Base-by-base conservation (phyloP, 2,113 vertebrate species). In the Xerus inauris region DNA sequence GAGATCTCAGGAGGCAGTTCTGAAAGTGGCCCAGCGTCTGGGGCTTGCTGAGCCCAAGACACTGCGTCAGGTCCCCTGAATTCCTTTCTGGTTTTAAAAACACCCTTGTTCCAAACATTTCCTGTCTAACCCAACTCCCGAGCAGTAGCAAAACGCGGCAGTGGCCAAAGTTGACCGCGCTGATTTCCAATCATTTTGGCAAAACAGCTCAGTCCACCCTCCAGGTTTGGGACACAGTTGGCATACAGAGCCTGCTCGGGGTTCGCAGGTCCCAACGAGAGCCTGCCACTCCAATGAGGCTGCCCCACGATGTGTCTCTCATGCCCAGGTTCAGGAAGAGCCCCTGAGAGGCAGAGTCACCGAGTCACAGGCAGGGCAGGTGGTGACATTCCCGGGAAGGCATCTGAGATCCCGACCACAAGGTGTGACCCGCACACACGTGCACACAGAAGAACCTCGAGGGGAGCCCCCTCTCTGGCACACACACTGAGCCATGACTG, bases 201-300 rank as follows among this genome's bases (percentile, higher is more conserved):
- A 98, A 98, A 98, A 98, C 98, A 98, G 97, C 96, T 98, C 96
- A 97, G 98, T 98, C 98, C 97, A 98, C 97, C 98, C 97, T 98
- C 98, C 87, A 82, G 95, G 96, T 98, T 97, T 98, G 98, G 98
- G 98, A 98, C 98, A 97, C 97, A 92, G 97, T 98, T 95, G 96
- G 97, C 97, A 98, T 42, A 0, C 75, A 54, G 86, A 95, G 3
- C 92, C 91, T 19, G 67, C 38, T 28, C 79, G 24, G 24, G 59
- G 24, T 28, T 8, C 1, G 24, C 24, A 11, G 3, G 59, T 80
- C 57, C 84, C 3, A 22, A 2, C 6, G n/a, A 93, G 28, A 97
- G 54, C 40, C 73, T 79, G 83, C 54, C 97, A 76, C 94, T 97
- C 96, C 90, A 92, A 92, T 8, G 67, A 96, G 87, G 96, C 89